phyloP scores from a whole-genome alignment of 92 coral and sea anemone genomes.

The Heliopora coerulea region DNA sequence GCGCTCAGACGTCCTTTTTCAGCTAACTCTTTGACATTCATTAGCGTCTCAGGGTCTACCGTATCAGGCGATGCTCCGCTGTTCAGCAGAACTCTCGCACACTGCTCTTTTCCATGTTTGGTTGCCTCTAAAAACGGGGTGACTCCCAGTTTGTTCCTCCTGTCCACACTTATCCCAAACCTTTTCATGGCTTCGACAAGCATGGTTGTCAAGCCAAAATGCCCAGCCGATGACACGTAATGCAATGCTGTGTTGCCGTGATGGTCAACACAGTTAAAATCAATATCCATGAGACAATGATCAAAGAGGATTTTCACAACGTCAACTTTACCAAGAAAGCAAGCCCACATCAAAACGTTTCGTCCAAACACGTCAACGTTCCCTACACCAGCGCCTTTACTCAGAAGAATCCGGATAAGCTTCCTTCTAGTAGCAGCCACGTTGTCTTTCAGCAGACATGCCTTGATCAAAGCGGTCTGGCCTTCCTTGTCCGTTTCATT shows the following conservation, averaged over 20 bases:
- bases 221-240: slow-evolving; percentile 74
- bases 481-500: slow-evolving; percentile 81
- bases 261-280: slow-evolving; percentile 69
- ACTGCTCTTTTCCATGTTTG: slow-evolving; percentile 63
- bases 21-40: slow-evolving; percentile 29
- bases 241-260: slow-evolving; percentile 87
- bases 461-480: slow-evolving; percentile 88
- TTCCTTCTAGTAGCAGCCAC: slow-evolving; percentile 80
- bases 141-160: slow-evolving; percentile 70
- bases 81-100: slow-evolving; percentile 67
- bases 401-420: slow-evolving; percentile 67
- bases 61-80: slow-evolving; percentile 57
- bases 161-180: slow-evolving; percentile 68
- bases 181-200: slow-evolving; percentile 71
- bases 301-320: slow-evolving; percentile 67
- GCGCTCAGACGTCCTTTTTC: neutral
- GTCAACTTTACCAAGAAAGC: slow-evolving; percentile 62
- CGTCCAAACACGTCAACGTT: slow-evolving; percentile 65
- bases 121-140: slow-evolving; percentile 80
- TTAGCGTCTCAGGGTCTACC: slow-evolving; percentile 6
- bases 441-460: slow-evolving; percentile 75
- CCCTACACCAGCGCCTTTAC: slow-evolving; percentile 76
- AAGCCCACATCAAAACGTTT: slow-evolving; percentile 84
- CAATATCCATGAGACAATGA: slow-evolving; percentile 68
- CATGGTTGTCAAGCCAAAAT: slow-evolving; percentile 55